These are phyloP conservation scores for Phyllotreta cruciferae DNA, from an alignment of 2,888 invertebrate species.

Conservation along the genomic window DNA sequence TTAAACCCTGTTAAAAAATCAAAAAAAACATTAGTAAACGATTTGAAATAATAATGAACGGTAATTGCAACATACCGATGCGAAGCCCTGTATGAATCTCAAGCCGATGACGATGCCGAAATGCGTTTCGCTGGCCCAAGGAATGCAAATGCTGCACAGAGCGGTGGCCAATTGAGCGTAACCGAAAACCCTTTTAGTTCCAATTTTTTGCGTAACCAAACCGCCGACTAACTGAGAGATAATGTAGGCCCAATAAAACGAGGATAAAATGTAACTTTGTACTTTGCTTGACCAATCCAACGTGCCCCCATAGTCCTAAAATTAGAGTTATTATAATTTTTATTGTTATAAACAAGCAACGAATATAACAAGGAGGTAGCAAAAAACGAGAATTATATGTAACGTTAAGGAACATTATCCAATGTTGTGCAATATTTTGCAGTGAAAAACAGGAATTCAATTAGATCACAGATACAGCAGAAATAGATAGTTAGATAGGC, in stretches of 20 bases:
- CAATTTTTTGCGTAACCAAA: conserved; percentile 72
- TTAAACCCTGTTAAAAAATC: conserved; percentile 65
- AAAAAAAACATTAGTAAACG: conserved; percentile 24
- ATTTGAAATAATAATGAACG: no score
- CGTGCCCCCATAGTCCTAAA: conserved; percentile 63
- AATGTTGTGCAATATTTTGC: no score
- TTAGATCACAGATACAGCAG: no score
- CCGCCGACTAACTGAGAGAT: conserved; percentile 74
- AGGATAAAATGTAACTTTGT: conserved; percentile 71
- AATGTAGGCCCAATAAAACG: conserved; percentile 79
- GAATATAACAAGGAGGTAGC: not conserved
- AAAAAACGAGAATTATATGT: not conserved
- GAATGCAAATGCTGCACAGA: conserved; percentile 71
- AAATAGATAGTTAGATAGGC: no score
- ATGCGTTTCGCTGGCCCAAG: conserved; percentile 68
- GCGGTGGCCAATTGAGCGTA: conserved; percentile 75
- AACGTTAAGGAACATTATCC: no score
- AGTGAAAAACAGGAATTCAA: no score
- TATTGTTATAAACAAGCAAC: not conserved
- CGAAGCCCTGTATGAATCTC: conserved; percentile 72
- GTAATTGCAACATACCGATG: conserved; percentile 66
- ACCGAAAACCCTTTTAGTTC: conserved; percentile 74
- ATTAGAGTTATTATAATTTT: conserved; percentile 30
- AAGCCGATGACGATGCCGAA: conserved; percentile 68
- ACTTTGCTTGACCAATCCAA: conserved; percentile 70